These are phyloP conservation scores for Malurus cyaneus DNA, from an alignment of 2,113 vertebrate species.

Conservation along the genomic window DNA sequence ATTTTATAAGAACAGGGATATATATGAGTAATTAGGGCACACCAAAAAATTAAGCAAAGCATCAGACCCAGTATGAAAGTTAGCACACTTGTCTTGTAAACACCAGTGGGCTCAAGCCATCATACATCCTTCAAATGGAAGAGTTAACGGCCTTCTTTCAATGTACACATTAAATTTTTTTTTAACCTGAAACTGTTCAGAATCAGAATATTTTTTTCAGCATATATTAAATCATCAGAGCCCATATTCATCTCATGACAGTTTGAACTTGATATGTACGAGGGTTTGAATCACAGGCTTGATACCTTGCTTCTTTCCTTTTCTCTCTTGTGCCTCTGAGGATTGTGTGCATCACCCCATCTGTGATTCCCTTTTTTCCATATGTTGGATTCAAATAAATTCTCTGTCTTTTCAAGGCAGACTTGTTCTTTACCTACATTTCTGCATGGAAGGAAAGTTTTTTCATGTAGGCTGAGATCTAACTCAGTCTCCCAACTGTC, in stretches of 20 bases:
- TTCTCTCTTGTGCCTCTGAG: not conserved
- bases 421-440: not conserved
- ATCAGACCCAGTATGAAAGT: not conserved
- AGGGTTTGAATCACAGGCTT: not conserved
- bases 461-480: fast-evolving
- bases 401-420: not conserved
- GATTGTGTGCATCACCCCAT: not conserved
- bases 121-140: not conserved
- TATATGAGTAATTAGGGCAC: not conserved
- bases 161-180: fast-evolving
- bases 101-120: not conserved
- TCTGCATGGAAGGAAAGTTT: not conserved
- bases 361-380: not conserved
- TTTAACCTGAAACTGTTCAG: not conserved
- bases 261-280: not conserved
- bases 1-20: not conserved
- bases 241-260: not conserved
- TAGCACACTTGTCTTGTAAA: not conserved
- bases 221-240: not conserved
- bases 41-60: not conserved
- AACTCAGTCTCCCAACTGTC: not conserved
- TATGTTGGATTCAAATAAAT: not conserved
- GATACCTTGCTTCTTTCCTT: not conserved
- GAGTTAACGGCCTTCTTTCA: not conserved
- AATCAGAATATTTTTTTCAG: not conserved